Evolutionary conservation across 2,888 invertebrate species (phyloP).

Genomic region (Glyphotaelius pellucidus): DNA sequence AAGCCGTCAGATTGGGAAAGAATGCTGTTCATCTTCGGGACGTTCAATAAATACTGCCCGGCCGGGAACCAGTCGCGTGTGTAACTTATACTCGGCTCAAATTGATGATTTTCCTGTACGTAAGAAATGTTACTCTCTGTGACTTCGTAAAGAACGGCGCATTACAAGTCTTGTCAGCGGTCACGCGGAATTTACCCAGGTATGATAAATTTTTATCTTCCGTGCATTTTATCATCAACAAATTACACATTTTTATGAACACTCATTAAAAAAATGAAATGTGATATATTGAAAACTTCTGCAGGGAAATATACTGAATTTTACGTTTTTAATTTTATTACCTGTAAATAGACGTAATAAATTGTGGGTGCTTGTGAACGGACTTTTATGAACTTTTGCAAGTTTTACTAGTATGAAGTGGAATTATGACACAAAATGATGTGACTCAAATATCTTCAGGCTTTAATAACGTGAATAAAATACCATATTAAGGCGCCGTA

Average conservation of each 20-base stretch:
- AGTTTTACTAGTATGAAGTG: too few species aligned
- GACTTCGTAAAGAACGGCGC: neutral
- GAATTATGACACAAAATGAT: neutral
- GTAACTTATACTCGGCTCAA: neutral
- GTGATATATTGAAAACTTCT: neutral
- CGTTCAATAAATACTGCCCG: constrained; percentile 36
- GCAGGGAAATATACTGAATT: neutral
- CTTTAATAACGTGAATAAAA: too few species aligned
- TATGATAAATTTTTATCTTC: neutral
- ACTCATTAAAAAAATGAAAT: neutral
- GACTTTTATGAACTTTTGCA: too few species aligned
- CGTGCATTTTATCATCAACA: neutral
- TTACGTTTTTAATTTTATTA: neutral
- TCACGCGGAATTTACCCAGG: neutral
- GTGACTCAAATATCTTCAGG: too few species aligned
- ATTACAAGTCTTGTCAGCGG: neutral
- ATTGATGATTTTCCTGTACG: constrained; percentile 2
- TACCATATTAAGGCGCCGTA: too few species aligned
- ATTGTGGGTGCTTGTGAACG: too few species aligned
- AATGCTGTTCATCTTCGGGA: constrained; percentile 46
- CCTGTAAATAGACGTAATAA: too few species aligned
- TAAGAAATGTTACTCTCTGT: neutral
- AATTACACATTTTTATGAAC: too few species aligned
- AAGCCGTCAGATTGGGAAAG: constrained; percentile 46
- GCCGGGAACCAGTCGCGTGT: neutral